Base-by-base conservation (phyloP, 2,113 vertebrate genomes). In the Phaethornis superciliosus region DNA sequence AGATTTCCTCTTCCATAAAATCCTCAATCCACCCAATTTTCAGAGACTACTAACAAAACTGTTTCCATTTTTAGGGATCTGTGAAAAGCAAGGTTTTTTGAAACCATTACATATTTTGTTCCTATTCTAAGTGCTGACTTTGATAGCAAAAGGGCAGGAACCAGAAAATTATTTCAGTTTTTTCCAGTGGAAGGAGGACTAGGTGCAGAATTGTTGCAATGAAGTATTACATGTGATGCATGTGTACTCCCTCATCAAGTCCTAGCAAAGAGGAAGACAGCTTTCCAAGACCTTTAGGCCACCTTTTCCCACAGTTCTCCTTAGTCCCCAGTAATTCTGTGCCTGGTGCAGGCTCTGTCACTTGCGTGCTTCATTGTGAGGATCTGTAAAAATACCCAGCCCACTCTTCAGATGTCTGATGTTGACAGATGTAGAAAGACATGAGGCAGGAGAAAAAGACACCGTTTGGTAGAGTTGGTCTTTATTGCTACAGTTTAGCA, bases 401-500 rank as follows among this genome's bases (percentile, higher is more conserved):
- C 47, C 52, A n/a, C 72, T 81, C 76, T 60, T 85, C 28, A 54
- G 30, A 42, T 52, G 47, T 4, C 42, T 81, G 17, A 79, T 10
- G n/a, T 77, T 91, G 91, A 75, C 71, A 86, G 94, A 93, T 65
- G 49, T 80, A 93, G 80, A 64, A 81, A 79, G 90, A 81, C 30
- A 23, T 19, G 72, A 94, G 68, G 85, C 56, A 81, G 80, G 58
- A 96, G 64, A 49, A 91, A 75, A 92, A 86, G 69, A 46, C 88
- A 42, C 33, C 17, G 21, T n/a, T 85, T n/a, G 20, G 54, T 90
- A 52, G 72, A 93, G 85, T 18, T 91, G 91, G 84, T 94, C 72
- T 95, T 95, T 96, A 95, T 95, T 86, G 92, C 88, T 76, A 24
- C 1, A 12, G 58, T 86, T 97, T 88, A 93, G 83, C 65, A 79